Evolutionary conservation across 2,113 vertebrate genomes (phyloP).

Genomic region (Apaloderma vittatum): DNA sequence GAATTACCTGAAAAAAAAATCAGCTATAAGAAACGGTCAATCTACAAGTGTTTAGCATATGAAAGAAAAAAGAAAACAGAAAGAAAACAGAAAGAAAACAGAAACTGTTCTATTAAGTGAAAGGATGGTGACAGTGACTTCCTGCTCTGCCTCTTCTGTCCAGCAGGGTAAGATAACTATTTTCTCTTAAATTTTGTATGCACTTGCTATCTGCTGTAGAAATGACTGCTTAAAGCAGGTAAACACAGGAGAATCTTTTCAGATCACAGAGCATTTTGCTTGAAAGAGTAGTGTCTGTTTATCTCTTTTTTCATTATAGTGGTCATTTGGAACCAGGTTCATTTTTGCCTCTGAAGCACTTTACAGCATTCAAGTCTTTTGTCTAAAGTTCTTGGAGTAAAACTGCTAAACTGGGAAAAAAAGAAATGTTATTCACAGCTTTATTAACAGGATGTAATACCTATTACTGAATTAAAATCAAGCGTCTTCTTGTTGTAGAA

Average conservation of each 20-base stretch:
- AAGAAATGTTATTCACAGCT: neutral
- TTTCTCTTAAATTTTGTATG: neutral
- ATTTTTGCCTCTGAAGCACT: neutral
- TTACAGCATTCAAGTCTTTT: neutral
- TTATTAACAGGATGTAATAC: neutral
- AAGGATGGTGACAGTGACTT: neutral
- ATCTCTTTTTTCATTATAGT: neutral
- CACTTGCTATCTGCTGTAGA: neutral
- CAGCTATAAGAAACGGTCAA: neutral
- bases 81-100: too few species aligned
- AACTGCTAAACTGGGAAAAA: neutral
- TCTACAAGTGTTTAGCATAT: neutral
- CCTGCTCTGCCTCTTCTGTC: neutral
- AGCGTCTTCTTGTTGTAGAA: neutral
- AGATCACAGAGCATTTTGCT: neutral
- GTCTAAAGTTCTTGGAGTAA: neutral
- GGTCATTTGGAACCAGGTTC: neutral
- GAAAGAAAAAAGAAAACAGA: too few species aligned
- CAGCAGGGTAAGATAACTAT: neutral
- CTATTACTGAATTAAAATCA: neutral
- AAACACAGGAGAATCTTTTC: neutral
- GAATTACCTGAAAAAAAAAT: neutral
- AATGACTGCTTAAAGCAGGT: neutral
- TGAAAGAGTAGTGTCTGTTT: neutral
- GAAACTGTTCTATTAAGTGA: neutral